Evolutionary conservation across 2,888 invertebrate genomes (phyloP).

Genomic region (Lysandra bellargus): DNA sequence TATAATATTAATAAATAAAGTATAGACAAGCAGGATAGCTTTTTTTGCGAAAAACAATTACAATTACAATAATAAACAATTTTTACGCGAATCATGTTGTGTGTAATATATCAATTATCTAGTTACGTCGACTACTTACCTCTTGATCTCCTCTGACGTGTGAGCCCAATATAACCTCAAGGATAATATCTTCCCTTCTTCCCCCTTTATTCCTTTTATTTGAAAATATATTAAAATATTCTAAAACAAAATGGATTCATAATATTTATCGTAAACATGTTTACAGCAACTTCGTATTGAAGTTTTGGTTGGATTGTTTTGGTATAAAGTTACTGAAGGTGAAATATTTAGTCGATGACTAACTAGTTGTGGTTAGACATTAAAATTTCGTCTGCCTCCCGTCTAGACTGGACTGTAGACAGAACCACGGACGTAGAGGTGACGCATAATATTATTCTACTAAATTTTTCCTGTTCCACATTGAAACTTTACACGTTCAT

Average conservation of each 20-base stretch:
- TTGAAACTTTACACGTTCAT: not conserved
- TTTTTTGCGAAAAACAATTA: too few species aligned
- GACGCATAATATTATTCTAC: constrained; percentile 12
- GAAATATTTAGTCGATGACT: constrained; percentile 34
- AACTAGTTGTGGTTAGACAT: constrained; percentile 47
- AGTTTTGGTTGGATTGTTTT: not conserved
- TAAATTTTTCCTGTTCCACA: constrained; percentile 20
- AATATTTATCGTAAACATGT: not conserved
- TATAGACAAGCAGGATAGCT: too few species aligned
- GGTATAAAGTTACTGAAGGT: constrained; percentile 18
- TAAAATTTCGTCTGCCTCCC: constrained; percentile 72
- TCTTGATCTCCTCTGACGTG: too few species aligned
- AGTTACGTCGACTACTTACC: too few species aligned
- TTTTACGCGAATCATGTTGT: too few species aligned
- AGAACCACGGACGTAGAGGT: constrained; percentile 42
- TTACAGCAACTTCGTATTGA: not conserved
- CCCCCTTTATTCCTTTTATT: too few species aligned
- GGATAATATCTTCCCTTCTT: too few species aligned
- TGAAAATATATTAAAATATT: not conserved
- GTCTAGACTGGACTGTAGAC: constrained; percentile 70
- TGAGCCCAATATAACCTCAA: too few species aligned
- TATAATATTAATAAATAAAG: too few species aligned
- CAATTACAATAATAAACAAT: too few species aligned
- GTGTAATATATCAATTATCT: too few species aligned
- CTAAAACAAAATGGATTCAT: not conserved